These are phyloP conservation scores for Neoniphon sammara DNA, from an alignment of 2,797 vertebrate species.

Conservation along the genomic window DNA sequence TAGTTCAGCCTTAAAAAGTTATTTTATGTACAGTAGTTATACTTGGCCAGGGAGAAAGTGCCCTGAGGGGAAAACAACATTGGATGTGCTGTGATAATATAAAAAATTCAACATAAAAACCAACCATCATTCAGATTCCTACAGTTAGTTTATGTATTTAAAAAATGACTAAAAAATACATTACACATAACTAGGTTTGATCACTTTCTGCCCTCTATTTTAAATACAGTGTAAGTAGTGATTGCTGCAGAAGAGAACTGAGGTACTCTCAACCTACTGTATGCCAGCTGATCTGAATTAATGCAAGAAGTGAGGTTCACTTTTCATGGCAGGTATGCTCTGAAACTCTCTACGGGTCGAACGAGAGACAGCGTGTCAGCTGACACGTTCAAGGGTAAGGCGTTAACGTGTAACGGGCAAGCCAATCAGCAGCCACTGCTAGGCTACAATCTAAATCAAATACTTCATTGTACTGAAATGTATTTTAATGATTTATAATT, in stretches of 20 bases:
- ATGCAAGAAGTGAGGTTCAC: constrained; percentile 3
- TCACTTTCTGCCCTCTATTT: constrained; percentile 9
- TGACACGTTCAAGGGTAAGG: constrained; percentile 8
- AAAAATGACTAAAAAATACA: constrained; percentile 20
- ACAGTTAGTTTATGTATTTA: constrained; percentile 35
- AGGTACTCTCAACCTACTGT: constrained; percentile 29
- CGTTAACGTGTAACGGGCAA: constrained; percentile 8
- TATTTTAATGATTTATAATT: constrained; percentile 9
- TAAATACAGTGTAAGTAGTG: constrained; percentile 34
- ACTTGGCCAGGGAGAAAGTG: constrained; percentile 52
- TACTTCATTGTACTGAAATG: constrained; percentile 1
- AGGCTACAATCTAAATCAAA: constrained; percentile 1
- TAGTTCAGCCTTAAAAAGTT: constrained; percentile 63
- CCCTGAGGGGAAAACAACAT: constrained; percentile 57
- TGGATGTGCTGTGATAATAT: constrained; percentile 43
- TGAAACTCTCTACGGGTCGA: constrained; percentile 1
- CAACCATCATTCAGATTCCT: constrained; percentile 44
- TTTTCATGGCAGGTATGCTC: constrained; percentile 28
- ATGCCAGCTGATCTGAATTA: constrained; percentile 33
- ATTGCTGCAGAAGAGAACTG: constrained; percentile 18
- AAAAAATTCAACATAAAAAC: constrained; percentile 41
- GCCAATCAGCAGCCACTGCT: constrained; percentile 19
- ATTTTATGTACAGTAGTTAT: constrained; percentile 69
- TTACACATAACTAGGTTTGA: constrained; percentile 3
- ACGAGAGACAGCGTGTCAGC: constrained; percentile 8